phyloP scores from a whole-genome alignment of 2,888 invertebrate species.

The Agriopis marginaria region DNA sequence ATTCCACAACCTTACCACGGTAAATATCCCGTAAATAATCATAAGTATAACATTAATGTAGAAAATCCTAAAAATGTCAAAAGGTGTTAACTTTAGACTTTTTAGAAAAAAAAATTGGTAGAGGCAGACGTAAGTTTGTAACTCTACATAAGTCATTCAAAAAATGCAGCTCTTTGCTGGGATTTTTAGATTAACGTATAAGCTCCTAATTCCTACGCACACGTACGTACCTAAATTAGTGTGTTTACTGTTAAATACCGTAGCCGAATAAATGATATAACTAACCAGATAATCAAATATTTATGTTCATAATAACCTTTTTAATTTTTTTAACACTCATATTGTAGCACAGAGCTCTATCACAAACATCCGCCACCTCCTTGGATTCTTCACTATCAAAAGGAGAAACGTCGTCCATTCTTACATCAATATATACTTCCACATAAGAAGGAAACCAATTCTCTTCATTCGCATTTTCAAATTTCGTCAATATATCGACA shows the following conservation, averaged over 20 bases:
- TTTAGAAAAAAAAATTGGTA: too few species aligned
- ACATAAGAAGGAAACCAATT: slow-evolving; percentile 57
- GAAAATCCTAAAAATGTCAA: too few species aligned
- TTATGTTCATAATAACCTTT: slow-evolving; percentile 51
- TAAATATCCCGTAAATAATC: too few species aligned
- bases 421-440: slow-evolving; percentile 58
- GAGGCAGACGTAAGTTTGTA: too few species aligned
- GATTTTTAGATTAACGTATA: too few species aligned
- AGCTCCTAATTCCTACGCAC: too few species aligned
- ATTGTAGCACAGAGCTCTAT: slow-evolving; percentile 61
- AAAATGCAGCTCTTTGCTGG: neutral
- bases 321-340: slow-evolving; percentile 62
- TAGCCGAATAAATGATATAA: neutral
- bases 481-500: slow-evolving; percentile 40
- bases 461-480: slow-evolving; percentile 44
- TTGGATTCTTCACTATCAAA: slow-evolving; percentile 25
- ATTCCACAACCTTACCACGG: too few species aligned
- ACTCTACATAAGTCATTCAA: neutral
- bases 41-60: too few species aligned
- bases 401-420: slow-evolving; percentile 49
- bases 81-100: too few species aligned
- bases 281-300: slow-evolving; percentile 40
- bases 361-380: slow-evolving; percentile 66
- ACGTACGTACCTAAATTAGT: too few species aligned
- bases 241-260: neutral